Conservation (phyloP, 1,140 invertebrate species). For the Muscidifurax raptorellus region DNA sequence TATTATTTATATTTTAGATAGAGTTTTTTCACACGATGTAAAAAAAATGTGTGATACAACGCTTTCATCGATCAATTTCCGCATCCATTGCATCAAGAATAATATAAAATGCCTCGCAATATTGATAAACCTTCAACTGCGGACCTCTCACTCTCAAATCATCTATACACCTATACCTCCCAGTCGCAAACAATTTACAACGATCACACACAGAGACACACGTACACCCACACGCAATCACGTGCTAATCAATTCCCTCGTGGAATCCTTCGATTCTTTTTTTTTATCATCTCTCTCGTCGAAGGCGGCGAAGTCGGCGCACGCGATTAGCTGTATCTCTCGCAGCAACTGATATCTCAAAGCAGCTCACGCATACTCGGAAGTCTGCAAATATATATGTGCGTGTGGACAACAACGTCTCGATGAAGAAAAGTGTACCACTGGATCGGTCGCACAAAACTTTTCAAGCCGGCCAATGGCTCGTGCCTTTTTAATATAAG, state of each 20-base stretch:
- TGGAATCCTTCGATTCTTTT: conserved; percentile 13
- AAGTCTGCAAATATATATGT: neutral
- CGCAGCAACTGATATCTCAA: neutral
- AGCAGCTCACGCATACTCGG: neutral
- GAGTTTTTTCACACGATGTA: no score
- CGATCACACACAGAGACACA: neutral
- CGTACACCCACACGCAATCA: neutral
- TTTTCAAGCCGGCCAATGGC: conserved; percentile 6
- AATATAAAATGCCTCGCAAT: no score
- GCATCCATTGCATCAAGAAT: no score
- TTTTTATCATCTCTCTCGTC: neutral
- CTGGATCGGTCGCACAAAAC: neutral
- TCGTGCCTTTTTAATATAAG: neutral
- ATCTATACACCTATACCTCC: no score
- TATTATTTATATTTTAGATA: no score
- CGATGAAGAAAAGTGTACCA: neutral
- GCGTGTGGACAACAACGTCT: neutral
- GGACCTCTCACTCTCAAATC: no score
- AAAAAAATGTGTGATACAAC: no score
- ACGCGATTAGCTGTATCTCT: neutral
- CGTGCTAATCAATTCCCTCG: neutral
- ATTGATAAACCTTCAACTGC: no score
- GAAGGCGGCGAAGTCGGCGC: neutral
- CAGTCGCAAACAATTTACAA: no score
- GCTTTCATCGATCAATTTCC: no score